Percentiles rank a stretch among this genome's conserved stretches.
Evolutionary conservation across 2,113 vertebrate genomes (phyloP).

Genomic region (Fulica atra): DNA sequence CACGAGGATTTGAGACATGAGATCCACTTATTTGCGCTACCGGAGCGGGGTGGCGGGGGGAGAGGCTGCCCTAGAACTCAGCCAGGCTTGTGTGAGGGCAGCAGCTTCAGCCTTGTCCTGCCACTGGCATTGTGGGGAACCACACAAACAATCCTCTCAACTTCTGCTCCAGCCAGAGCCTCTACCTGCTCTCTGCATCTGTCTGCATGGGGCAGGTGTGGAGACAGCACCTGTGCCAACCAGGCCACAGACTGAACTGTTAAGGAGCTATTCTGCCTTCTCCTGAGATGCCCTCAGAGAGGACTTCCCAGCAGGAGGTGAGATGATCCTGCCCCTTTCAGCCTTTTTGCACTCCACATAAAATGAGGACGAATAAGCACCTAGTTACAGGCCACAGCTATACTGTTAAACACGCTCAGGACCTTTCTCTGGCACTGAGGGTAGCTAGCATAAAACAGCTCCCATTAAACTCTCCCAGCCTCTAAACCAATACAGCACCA

Average conservation of each 20-base stretch:
- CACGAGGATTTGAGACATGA: not conserved
- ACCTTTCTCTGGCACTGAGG: not conserved
- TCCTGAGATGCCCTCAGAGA: not conserved
- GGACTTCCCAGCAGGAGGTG: not conserved
- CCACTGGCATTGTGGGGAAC: not conserved
- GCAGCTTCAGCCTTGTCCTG: not conserved
- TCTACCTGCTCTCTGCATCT: not conserved
- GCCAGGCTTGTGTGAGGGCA: accelerated
- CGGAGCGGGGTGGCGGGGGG: not conserved
- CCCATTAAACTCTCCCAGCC: not conserved
- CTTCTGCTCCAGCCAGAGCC: not conserved
- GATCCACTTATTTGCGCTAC: not conserved
- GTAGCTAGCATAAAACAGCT: not conserved
- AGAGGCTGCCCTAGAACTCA: accelerated
- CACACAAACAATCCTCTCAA: not conserved
- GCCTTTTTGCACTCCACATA: not conserved
- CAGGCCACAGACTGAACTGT: not conserved
- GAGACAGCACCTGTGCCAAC: not conserved
- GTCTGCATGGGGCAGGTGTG: accelerated
- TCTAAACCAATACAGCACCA: not conserved
- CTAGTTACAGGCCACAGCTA: not conserved
- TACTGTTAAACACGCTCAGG: not conserved
- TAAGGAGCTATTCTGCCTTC: not conserved
- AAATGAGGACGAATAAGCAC: not conserved
- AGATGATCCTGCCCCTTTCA: not conserved